Base-by-base conservation (phyloP, 2,113 vertebrate genomes). In the Pseudorectes ferrugineus region DNA sequence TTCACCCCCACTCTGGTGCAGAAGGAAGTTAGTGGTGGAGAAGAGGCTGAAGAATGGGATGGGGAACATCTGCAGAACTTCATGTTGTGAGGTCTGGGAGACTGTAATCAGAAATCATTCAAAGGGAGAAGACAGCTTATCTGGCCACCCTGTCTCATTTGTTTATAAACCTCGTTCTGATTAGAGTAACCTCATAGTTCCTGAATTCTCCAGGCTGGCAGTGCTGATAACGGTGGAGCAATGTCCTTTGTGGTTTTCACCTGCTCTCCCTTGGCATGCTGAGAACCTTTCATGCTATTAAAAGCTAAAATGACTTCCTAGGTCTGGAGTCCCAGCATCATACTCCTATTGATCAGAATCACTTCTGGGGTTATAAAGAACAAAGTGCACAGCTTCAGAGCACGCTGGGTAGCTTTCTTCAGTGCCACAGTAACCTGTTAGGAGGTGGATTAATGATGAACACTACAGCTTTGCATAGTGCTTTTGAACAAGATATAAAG, bases 401-500 rank as follows among this genome's bases (percentile, higher is more conserved):
- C 20, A 18, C 35, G 42, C 51, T 63, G 55, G 14, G 67, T 29
- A 40, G 71, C 82, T 84, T 88, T 93, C 36, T 79, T 87, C 18
- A 61, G 55, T 76, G 75, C 40, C 52, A 25, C 48, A 29, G 76
- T 51, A 74, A 33, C 54, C 43, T 93, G 38, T 77, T 88, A 83
- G 75, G 35, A 92, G 51, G 36, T 86, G 51, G 55, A 74, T 67
- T 96, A 76, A 75, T 75, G 74, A 80, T 57, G 67, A 74, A 33
- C 61, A 19, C 18, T 51, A 14, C 20, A 77, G 61, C 36, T 94
- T 85, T 95, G 70, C 88, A 62, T 78, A 77, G 80, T 48, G 23
- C 35, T 93, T 89, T 38, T 62, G 65, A 94, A 52, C 28, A 76
- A 72, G 85, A 36, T 58, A 17, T 6, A 58, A 84, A 75, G 72